Percentiles rank a stretch among this genome's conserved stretches.
phyloP scores from a whole-genome alignment of 2,888 invertebrate species.

The Phymatocera aterrima region DNA sequence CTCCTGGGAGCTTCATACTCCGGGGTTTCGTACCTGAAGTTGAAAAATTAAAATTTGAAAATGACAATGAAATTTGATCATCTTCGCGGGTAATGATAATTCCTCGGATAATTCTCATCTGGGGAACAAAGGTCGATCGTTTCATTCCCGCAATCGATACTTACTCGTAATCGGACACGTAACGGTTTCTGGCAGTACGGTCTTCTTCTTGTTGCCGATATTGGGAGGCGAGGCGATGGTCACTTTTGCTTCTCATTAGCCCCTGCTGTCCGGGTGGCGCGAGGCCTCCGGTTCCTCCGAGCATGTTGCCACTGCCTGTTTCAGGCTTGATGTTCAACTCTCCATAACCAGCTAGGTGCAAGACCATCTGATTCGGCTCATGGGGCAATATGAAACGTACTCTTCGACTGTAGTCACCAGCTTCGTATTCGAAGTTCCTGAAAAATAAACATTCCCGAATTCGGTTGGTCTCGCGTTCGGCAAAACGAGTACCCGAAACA shows the following conservation, averaged over 20 bases:
- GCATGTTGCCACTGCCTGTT: constrained; percentile 70
- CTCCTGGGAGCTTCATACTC: constrained; percentile 71
- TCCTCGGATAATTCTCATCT: too few species aligned
- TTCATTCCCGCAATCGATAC: constrained; percentile 30
- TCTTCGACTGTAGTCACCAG: constrained; percentile 90
- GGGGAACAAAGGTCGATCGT: neutral
- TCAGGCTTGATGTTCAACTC: constrained; percentile 89
- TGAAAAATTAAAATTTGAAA: neutral
- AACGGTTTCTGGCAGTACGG: constrained; percentile 70
- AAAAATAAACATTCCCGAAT: constrained; percentile 27
- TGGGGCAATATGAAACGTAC: constrained; percentile 92
- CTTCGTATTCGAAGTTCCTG: constrained; percentile 95
- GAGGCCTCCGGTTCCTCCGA: constrained; percentile 76
- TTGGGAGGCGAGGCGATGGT: constrained; percentile 92
- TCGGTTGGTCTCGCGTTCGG: neutral
- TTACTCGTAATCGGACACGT: constrained; percentile 73
- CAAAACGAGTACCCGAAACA: neutral
- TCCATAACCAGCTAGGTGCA: constrained; percentile 92
- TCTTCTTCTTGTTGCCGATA: constrained; percentile 90
- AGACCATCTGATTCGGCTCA: constrained; percentile 93
- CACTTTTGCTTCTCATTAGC: constrained; percentile 94
- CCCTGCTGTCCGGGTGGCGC: constrained; percentile 83
- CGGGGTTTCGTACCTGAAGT: constrained; percentile 68
- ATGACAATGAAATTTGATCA: neutral
- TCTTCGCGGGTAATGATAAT: too few species aligned